Conservation (phyloP, 1,140 invertebrate species). For the Heterodera carotae region DNA sequence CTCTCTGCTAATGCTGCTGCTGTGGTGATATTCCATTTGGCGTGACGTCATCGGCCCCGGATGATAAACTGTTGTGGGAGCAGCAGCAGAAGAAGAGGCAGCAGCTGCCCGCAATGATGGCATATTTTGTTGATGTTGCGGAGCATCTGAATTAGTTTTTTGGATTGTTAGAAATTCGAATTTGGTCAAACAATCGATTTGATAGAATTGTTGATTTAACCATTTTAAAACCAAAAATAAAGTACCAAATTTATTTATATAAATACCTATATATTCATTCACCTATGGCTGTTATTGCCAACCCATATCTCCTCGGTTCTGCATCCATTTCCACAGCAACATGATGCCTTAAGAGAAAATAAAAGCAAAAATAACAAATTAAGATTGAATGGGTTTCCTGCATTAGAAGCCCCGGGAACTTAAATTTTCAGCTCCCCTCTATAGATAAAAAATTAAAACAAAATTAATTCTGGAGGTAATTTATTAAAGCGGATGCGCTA, state of each 20-base stretch:
- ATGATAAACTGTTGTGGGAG: constrained; percentile 7
- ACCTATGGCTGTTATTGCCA: neutral
- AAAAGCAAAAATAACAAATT: neutral
- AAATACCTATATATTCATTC: too few species aligned
- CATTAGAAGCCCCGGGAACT: too few species aligned
- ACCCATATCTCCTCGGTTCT: constrained; percentile 27
- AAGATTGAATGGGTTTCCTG: neutral
- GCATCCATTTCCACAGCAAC: constrained; percentile 30
- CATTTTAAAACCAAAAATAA: too few species aligned
- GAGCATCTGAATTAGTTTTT: too few species aligned
- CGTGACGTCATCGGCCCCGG: neutral
- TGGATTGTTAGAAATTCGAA: too few species aligned
- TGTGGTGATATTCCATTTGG: neutral
- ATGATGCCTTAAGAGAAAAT: constrained; percentile 3
- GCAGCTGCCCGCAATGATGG: neutral
- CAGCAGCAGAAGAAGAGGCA: constrained; percentile 4
- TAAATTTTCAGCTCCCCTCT: too few species aligned
- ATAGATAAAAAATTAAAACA: too few species aligned
- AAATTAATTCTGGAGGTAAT: too few species aligned
- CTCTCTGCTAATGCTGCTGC: too few species aligned
- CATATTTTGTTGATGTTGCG: neutral
- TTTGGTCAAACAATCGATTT: too few species aligned
- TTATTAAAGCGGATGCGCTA: neutral
- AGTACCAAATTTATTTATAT: too few species aligned
- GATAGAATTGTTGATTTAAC: too few species aligned